phyloP scores from a whole-genome alignment of 2,888 invertebrate genomes.

The Stenodera caucasica region DNA sequence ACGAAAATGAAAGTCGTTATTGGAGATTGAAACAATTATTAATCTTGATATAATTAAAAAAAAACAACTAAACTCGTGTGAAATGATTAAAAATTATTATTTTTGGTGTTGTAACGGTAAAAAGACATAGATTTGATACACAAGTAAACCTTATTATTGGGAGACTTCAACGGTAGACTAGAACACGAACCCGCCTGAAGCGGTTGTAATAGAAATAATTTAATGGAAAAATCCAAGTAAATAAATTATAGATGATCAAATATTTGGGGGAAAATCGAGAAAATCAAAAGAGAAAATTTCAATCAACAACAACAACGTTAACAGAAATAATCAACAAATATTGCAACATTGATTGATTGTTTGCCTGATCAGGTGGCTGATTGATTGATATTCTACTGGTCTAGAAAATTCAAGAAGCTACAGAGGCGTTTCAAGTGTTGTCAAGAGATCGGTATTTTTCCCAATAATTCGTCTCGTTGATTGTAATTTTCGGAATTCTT shows the following conservation, averaged over 20 bases:
- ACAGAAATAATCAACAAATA: too few relatives aligned
- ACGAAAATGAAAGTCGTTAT: background rate
- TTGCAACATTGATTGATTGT: too few relatives aligned
- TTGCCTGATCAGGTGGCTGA: too few relatives aligned
- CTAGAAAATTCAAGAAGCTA: background rate
- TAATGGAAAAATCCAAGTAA: background rate
- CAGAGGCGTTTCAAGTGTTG: background rate
- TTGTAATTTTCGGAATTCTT: too few relatives aligned
- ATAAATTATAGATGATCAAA: too few relatives aligned
- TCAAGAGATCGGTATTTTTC: background rate
- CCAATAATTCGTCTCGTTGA: too few relatives aligned
- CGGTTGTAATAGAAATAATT: background rate
- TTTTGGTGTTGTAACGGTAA: slow-evolving; percentile 6
- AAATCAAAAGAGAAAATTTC: too few relatives aligned
- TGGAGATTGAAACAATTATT: background rate
- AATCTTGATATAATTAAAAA: too few relatives aligned
- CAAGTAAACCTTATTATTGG: background rate
- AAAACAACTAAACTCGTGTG: too few relatives aligned
- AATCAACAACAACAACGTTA: too few relatives aligned
- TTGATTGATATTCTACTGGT: too few relatives aligned
- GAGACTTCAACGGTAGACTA: background rate
- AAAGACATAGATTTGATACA: background rate
- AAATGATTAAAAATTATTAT: background rate
- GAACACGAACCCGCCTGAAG: background rate
- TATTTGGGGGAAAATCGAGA: too few relatives aligned